A percentile compares a stretch with the other conserved stretches of the same genome.
Conservation (phyloP, 2,113 vertebrate genomes). For the Crocuta crocuta region DNA sequence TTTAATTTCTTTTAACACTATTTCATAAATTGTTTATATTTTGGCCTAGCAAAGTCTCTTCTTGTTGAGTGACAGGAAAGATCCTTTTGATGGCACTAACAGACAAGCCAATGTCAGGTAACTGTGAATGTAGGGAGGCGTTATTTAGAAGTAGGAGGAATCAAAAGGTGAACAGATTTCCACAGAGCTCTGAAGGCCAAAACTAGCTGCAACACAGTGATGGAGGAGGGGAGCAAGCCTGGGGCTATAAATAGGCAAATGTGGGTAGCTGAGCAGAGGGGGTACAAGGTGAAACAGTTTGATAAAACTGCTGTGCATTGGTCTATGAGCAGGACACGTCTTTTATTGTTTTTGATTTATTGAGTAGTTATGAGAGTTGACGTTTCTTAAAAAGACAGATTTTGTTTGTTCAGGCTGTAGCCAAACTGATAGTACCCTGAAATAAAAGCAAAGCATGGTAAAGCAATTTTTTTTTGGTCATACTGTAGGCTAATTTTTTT, state of each 20-base stretch:
- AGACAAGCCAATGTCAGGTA: neutral
- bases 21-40: neutral
- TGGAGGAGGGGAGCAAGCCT: neutral
- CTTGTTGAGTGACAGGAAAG: neutral
- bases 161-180: neutral
- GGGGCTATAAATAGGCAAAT: neutral
- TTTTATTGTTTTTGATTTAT: conserved; percentile 57
- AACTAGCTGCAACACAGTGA: neutral
- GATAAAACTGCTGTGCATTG: neutral
- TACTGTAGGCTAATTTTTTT: neutral
- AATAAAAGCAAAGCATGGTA: conserved; percentile 49
- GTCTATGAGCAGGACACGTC: neutral
- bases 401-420: conserved; percentile 39
- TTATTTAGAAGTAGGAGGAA: neutral
- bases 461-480: neutral
- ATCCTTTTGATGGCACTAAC: neutral
- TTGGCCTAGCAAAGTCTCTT: neutral
- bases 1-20: neutral
- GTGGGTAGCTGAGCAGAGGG: neutral
- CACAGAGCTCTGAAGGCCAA: neutral
- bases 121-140: neutral
- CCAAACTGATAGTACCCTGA: neutral
- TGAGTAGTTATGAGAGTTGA: conserved; percentile 39
- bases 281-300: neutral
- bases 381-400: conserved; percentile 57